These are phyloP conservation scores for Apis laboriosa DNA, from an alignment of 1,140 invertebrate genomes.

Conservation along the genomic window DNA sequence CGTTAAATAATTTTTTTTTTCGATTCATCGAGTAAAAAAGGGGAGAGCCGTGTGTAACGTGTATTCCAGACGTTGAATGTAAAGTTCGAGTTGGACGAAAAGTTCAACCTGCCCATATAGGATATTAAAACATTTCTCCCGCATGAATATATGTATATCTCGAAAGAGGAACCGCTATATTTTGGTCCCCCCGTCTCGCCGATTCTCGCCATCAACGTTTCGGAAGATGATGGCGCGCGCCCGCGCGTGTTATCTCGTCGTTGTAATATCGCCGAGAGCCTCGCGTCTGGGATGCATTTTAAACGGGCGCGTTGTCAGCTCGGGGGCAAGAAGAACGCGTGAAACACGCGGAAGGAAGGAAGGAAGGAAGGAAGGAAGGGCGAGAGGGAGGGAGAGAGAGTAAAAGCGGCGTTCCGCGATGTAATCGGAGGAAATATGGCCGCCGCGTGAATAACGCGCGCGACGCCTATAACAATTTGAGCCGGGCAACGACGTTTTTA, in stretches of 20 bases:
- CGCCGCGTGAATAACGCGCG: background rate
- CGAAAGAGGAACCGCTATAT: background rate
- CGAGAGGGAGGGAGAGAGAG: background rate
- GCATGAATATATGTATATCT: no score
- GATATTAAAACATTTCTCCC: no score
- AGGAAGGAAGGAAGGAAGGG: constrained; percentile 9
- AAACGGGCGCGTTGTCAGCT: background rate
- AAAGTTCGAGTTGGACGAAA: no score
- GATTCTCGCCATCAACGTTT: constrained; percentile 10
- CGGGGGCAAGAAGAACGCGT: background rate
- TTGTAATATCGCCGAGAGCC: constrained; percentile 13
- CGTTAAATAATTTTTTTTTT: no score
- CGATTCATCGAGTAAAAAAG: no score
- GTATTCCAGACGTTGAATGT: no score
- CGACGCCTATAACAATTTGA: background rate
- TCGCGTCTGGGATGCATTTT: constrained; percentile 21
- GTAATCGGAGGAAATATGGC: background rate
- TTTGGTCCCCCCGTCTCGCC: background rate
- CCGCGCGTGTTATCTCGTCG: background rate
- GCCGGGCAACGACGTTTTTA: background rate
- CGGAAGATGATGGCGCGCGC: constrained; percentile 6
- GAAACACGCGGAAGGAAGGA: constrained; percentile 12
- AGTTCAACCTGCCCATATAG: no score
- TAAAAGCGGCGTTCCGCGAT: constrained; percentile 11
- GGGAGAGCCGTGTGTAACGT: no score